Conservation (phyloP, 2,888 invertebrate genomes). For the Plemyria rubiginata region DNA sequence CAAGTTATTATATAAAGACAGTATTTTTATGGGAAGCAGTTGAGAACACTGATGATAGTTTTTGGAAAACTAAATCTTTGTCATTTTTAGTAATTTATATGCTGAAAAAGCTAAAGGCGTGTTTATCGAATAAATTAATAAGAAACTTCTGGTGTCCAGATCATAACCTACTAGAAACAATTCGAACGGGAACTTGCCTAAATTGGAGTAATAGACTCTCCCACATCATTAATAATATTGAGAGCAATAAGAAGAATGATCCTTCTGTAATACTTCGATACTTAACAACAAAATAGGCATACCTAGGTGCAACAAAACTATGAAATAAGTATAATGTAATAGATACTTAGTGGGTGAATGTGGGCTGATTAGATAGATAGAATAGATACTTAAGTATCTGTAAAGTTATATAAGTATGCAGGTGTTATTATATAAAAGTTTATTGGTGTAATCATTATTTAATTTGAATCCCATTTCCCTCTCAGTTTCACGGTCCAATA, state of each 20-base stretch:
- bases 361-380: no score
- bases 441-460: no score
- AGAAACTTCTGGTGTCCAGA: slow-evolving; percentile 64
- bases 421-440: no score
- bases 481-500: no score
- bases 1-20: slow-evolving; percentile 70
- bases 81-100: slow-evolving; percentile 59
- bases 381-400: no score
- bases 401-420: no score
- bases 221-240: slow-evolving; percentile 55
- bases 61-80: slow-evolving; percentile 61
- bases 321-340: neutral
- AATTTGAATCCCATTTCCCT: no score
- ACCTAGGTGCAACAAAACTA: neutral
- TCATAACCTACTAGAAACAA: slow-evolving; percentile 60
- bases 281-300: slow-evolving; percentile 19
- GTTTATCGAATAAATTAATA: slow-evolving; percentile 50
- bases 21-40: slow-evolving; percentile 64
- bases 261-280: slow-evolving; percentile 51
- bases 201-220: slow-evolving; percentile 61
- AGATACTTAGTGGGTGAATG: no score
- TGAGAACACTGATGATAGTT: slow-evolving; percentile 45
- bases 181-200: slow-evolving; percentile 56
- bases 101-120: slow-evolving; percentile 57
- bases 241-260: slow-evolving; percentile 48